Conservation (phyloP, 2,797 vertebrate genomes). For the Neomorphus geoffroyi region DNA sequence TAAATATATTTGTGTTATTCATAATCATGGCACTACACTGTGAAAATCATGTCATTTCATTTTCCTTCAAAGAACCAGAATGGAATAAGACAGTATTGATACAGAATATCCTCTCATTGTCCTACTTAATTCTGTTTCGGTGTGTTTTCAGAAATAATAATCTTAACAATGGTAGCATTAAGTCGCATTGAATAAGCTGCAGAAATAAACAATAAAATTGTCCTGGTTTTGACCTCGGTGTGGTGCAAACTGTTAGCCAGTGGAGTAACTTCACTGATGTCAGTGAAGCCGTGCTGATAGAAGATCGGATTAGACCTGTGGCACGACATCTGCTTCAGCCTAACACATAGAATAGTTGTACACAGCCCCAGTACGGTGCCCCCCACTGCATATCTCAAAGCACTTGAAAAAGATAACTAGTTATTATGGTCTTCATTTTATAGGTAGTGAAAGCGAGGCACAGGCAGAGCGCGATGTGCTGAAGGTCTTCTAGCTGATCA, state of each 20-base stretch:
- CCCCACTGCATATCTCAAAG: neutral
- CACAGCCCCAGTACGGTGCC: neutral
- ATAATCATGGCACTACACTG: slow-evolving; percentile 62
- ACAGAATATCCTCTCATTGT: neutral
- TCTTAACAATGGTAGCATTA: neutral
- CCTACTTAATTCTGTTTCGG: neutral
- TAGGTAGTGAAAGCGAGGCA: neutral
- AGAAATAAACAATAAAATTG: neutral
- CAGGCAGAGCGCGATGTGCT: neutral
- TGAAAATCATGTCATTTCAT: slow-evolving; percentile 1
- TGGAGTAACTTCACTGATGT: neutral
- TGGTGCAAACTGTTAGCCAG: neutral
- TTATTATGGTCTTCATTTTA: neutral
- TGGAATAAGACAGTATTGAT: neutral
- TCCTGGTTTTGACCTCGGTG: neutral
- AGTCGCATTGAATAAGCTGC: neutral
- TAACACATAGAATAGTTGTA: too few relatives aligned
- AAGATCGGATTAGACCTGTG: neutral
- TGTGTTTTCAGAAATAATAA: neutral
- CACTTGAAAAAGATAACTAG: neutral
- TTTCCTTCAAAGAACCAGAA: neutral
- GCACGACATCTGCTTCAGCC: neutral
- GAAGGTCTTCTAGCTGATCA: neutral
- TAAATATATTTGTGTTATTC: slow-evolving; percentile 63
- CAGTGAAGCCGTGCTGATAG: rapidly evolving